Conservation (phyloP, 2,888 invertebrate genomes). For the Pterostichus madidus region DNA sequence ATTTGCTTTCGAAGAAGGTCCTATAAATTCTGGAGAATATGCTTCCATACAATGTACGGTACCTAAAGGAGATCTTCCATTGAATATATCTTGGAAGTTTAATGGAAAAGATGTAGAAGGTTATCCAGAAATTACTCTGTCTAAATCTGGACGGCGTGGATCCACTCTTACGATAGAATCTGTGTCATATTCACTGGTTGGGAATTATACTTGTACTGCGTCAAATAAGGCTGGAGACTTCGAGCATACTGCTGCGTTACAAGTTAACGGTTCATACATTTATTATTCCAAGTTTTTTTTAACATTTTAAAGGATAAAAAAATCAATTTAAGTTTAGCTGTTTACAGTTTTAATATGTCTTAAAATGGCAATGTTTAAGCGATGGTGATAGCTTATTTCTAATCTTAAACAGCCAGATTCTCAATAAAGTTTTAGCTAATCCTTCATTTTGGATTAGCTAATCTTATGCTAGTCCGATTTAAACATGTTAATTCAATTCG, state of each 20-base stretch:
- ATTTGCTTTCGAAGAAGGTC: constrained; percentile 83
- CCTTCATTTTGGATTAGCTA: no score
- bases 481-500: no score
- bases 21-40: constrained; percentile 81
- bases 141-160: constrained; percentile 76
- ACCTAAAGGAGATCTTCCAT: constrained; percentile 83
- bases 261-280: constrained; percentile 83
- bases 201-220: constrained; percentile 87
- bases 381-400: no score
- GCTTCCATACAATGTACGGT: constrained; percentile 83
- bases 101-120: constrained; percentile 76
- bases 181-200: constrained; percentile 84
- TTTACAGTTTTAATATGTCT: no score
- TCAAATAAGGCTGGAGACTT: constrained; percentile 74
- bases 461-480: no score
- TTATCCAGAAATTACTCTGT: constrained; percentile 72
- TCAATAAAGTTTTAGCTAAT: no score
- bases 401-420: no score
- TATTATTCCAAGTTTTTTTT: constrained; percentile 64
- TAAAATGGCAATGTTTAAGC: no score
- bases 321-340: no score
- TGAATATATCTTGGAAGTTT: constrained; percentile 82
- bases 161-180: constrained; percentile 83
- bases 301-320: neutral
- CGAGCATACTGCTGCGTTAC: constrained; percentile 76